These are phyloP conservation scores for Saccopteryx leptura DNA, from an alignment of 2,113 vertebrate genomes.

Conservation along the genomic window DNA sequence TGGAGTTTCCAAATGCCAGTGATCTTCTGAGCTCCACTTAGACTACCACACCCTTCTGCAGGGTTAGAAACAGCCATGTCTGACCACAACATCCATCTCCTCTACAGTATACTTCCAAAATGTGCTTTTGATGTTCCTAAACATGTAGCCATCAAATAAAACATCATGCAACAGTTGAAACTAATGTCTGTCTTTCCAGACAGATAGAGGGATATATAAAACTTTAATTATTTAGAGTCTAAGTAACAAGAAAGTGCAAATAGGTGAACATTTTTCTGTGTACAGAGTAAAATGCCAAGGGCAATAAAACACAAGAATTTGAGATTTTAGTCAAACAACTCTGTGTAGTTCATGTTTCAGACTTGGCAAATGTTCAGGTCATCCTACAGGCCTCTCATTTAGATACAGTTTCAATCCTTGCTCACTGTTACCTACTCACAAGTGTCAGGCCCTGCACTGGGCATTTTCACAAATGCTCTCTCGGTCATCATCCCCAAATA, in stretches of 20 bases:
- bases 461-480: not conserved
- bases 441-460: not conserved
- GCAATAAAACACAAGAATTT: slow-evolving; percentile 33
- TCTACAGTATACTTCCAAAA: not conserved
- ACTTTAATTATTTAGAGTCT: slow-evolving; percentile 40
- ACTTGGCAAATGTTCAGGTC: not conserved
- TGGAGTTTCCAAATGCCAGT: slow-evolving; percentile 45
- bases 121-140: slow-evolving; percentile 26
- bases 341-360: slow-evolving; percentile 1
- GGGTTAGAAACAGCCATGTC: not conserved
- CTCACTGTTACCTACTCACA: not conserved
- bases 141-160: slow-evolving; percentile 2
- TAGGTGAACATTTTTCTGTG: slow-evolving; percentile 25
- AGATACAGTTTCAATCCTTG: not conserved
- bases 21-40: slow-evolving; percentile 2
- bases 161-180: not conserved
- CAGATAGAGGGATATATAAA: not conserved
- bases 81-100: not conserved
- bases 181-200: slow-evolving; percentile 51
- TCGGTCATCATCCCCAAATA: not conserved
- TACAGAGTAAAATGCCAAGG: not conserved
- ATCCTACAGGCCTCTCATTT: not conserved
- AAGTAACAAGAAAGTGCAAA: slow-evolving; percentile 51
- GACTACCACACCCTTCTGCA: not conserved
- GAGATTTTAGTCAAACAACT: not conserved